These are phyloP conservation scores for Aspidoscelis tigris DNA, from an alignment of 2,113 vertebrate species.

Conservation along the genomic window DNA sequence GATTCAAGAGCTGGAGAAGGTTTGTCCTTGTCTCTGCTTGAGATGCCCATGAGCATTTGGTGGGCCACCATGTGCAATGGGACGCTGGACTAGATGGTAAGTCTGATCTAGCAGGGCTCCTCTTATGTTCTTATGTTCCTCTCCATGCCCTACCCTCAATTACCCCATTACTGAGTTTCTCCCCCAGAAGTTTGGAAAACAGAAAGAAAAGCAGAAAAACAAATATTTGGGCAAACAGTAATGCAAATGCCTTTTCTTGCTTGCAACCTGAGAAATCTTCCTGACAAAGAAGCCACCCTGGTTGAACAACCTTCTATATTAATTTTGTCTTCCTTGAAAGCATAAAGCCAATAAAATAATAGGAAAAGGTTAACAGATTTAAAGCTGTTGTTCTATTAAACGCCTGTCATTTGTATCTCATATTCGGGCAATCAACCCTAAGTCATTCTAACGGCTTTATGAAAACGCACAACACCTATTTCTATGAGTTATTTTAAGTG, in stretches of 20 bases:
- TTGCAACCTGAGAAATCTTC: background rate
- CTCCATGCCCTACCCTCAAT: background rate
- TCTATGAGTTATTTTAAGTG: constrained; percentile 62
- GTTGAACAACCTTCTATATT: background rate
- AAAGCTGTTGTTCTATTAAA: constrained; percentile 51
- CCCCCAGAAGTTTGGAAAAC: background rate
- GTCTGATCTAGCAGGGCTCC: no score
- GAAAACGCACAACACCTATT: constrained; percentile 49
- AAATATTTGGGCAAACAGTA: background rate
- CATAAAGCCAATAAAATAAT: background rate
- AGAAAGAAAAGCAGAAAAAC: background rate
- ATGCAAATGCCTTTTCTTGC: background rate
- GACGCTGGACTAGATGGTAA: no score
- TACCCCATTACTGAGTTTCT: background rate
- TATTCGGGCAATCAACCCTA: background rate
- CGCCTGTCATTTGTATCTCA: constrained; percentile 52
- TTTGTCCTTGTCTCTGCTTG: no score
- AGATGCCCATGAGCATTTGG: no score
- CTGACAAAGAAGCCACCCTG: background rate
- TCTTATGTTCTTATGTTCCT: no score
- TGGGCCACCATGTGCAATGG: no score
- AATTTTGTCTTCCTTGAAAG: constrained; percentile 12
- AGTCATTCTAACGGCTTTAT: constrained; percentile 39
- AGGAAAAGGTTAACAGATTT: constrained; percentile 31
- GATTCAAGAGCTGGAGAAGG: no score